A percentile compares a stretch with the other conserved stretches of the same genome.
Conservation (phyloP, 2,113 vertebrate species). For the Archilochus colubris region DNA sequence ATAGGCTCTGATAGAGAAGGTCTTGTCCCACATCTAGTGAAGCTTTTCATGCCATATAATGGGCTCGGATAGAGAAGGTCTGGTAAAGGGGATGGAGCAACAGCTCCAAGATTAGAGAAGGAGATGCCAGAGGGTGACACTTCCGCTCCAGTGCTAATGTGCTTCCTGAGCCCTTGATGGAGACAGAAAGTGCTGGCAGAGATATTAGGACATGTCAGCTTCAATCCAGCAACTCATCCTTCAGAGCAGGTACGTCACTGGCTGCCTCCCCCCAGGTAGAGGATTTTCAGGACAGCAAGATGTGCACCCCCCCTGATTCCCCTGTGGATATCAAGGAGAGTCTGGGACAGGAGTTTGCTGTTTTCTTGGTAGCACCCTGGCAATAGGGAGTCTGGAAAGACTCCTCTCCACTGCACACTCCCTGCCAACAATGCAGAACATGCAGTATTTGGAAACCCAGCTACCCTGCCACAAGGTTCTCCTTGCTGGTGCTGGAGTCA, state of each 20-base stretch:
- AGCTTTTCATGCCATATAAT: background rate
- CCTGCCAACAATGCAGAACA: background rate
- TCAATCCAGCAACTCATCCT: constrained; percentile 53
- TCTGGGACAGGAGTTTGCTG: background rate
- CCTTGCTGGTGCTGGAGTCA: background rate
- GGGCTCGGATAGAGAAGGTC: constrained; percentile 9
- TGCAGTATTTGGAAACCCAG: background rate
- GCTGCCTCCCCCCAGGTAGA: accelerated
- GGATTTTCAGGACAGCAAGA: background rate
- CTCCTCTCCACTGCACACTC: accelerated
- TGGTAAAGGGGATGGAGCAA: constrained; percentile 12
- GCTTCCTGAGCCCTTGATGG: constrained; percentile 10
- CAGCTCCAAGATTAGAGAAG: constrained; percentile 35
- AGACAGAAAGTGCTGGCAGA: constrained; percentile 54
- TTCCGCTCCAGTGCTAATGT: constrained; percentile 31
- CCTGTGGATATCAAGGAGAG: accelerated
- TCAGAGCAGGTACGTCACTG: constrained; percentile 40
- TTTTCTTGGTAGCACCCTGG: background rate
- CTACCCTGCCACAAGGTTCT: accelerated
- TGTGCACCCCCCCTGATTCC: background rate
- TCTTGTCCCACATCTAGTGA: background rate
- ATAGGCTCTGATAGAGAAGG: background rate
- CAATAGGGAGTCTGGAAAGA: background rate
- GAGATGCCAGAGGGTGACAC: constrained; percentile 71
- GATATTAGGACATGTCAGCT: constrained; percentile 49